phyloP scores from a whole-genome alignment of 2,888 invertebrate species.

The Dorcus parallelipipedus region DNA sequence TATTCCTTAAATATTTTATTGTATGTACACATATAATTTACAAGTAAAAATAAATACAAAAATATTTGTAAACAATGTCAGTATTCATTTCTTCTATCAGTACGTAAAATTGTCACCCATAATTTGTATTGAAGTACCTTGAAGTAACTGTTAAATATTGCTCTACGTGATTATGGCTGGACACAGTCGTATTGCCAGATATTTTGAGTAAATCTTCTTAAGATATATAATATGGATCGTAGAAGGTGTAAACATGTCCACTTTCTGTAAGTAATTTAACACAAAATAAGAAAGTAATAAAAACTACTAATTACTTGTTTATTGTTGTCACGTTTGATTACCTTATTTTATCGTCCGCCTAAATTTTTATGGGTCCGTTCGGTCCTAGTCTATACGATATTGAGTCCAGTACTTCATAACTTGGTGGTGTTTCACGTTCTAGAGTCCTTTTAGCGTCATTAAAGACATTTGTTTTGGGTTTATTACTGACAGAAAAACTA shows the following conservation, averaged over 20 bases:
- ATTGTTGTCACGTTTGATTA: not conserved
- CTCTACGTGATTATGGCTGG: no score
- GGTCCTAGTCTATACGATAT: conserved; percentile 40
- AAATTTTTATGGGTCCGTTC: conserved; percentile 37
- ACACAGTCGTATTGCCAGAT: no score
- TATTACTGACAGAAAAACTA: not conserved
- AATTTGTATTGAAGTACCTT: no score
- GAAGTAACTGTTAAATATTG: no score
- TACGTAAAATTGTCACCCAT: no score
- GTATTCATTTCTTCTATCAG: no score
- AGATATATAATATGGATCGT: not conserved
- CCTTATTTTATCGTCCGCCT: conserved; percentile 32
- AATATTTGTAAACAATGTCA: no score
- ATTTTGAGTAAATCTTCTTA: not conserved
- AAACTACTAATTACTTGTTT: not conserved
- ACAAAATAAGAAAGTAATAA: not conserved
- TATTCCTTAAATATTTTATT: no score
- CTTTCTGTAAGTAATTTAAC: not conserved
- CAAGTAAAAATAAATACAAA: no score
- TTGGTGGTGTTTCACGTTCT: not conserved
- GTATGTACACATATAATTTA: no score
- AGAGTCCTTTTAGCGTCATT: no score
- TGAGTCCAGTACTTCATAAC: conserved; percentile 35
- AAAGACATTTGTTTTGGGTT: no score
- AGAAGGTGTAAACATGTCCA: not conserved